Conservation (phyloP, 1,140 invertebrate genomes). For the Cyphomyrmex costatus region DNA sequence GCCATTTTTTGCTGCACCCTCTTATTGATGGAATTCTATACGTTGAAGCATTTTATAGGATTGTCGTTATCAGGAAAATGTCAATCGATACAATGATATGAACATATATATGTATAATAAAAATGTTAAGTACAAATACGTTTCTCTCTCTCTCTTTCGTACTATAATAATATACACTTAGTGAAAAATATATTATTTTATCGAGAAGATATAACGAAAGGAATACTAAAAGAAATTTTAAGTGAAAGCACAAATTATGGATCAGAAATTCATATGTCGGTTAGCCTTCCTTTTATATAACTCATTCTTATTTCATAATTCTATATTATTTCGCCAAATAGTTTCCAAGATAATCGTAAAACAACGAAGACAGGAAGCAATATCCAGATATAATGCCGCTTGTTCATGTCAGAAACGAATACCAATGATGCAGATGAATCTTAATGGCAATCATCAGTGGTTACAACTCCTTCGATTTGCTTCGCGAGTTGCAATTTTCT, state of each 20-base stretch:
- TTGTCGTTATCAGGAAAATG: not conserved
- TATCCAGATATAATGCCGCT: constrained; percentile 30
- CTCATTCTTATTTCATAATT: not conserved
- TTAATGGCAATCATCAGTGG: constrained; percentile 76
- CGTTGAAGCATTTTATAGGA: not conserved
- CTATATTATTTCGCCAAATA: constrained; percentile 18
- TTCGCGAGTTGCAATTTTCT: constrained; percentile 80
- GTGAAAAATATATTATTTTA: not conserved
- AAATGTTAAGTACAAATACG: not conserved
- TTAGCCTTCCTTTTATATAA: not conserved
- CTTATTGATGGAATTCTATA: not conserved
- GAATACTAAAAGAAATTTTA: not conserved
- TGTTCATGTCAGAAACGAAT: constrained; percentile 79
- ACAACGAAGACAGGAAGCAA: constrained; percentile 26
- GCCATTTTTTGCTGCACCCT: not conserved
- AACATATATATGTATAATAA: not conserved
- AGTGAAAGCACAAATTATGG: constrained; percentile 27
- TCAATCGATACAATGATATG: not conserved
- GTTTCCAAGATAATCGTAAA: constrained; percentile 19
- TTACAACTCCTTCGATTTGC: constrained; percentile 74
- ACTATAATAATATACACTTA: not conserved
- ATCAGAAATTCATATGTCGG: not conserved
- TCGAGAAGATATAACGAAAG: not conserved
- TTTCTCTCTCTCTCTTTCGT: too few species aligned
- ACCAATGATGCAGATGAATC: constrained; percentile 72